Percentiles rank a stretch among this genome's conserved stretches.
Conservation (phyloP, 2,797 vertebrate genomes). For the Brachyrhaphis roseni region DNA sequence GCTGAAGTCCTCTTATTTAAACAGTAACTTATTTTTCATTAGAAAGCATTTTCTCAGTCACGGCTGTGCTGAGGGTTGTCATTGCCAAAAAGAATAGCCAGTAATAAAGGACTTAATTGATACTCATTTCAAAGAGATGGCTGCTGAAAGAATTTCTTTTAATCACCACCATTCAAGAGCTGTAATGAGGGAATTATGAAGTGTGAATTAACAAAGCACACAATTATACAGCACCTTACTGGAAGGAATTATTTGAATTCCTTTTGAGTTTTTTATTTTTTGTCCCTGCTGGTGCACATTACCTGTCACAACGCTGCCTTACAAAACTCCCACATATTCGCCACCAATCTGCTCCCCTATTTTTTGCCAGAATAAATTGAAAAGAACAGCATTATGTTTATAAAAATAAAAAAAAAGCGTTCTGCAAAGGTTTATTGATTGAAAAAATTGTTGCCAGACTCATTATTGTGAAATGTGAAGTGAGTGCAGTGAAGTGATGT, state of each 20-base stretch:
- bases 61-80: constrained; percentile 54
- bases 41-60: constrained; percentile 47
- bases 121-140: constrained; percentile 77
- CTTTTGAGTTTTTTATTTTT: constrained; percentile 26
- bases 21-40: constrained; percentile 37
- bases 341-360: constrained; percentile 42
- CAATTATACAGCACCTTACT: constrained; percentile 63
- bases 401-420: constrained; percentile 1
- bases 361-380: constrained; percentile 49
- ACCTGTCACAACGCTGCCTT: constrained; percentile 54
- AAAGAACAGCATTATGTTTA: constrained; percentile 38
- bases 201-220: constrained; percentile 72
- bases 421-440: constrained; percentile 58
- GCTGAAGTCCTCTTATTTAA: constrained; percentile 47
- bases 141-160: constrained; percentile 76
- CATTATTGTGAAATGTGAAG: constrained; percentile 67
- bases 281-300: constrained; percentile 39
- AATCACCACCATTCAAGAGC: constrained; percentile 74
- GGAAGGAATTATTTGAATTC: constrained; percentile 60
- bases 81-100: constrained; percentile 73
- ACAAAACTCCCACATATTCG: constrained; percentile 46
- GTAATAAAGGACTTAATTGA: constrained; percentile 79
- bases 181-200: constrained; percentile 77
- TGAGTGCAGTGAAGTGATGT: constrained; percentile 57
- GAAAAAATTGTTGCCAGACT: constrained; percentile 59